These are phyloP conservation scores for Neofelis nebulosa DNA, from an alignment of 2,113 vertebrate genomes.

Conservation along the genomic window DNA sequence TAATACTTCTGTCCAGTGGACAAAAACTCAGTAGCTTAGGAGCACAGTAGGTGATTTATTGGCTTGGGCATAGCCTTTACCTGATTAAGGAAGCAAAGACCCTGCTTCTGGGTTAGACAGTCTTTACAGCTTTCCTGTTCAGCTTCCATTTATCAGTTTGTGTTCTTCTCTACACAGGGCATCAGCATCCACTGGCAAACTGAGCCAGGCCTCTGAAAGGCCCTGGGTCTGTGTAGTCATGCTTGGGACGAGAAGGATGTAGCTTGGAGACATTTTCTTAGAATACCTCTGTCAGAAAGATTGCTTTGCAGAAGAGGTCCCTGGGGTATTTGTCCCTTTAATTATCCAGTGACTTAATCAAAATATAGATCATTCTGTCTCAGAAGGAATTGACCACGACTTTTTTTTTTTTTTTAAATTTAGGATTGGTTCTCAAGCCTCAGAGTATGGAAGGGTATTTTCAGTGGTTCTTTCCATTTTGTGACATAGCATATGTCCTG, in stretches of 20 bases:
- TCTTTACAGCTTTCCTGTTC: constrained; percentile 49
- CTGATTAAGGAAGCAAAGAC: neutral
- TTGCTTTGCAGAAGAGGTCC: neutral
- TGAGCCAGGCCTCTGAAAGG: constrained; percentile 6
- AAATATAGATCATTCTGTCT: neutral
- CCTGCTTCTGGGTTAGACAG: neutral
- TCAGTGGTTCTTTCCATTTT: constrained; percentile 27
- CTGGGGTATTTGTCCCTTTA: neutral
- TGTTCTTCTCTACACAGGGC: neutral
- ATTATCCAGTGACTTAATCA: constrained; percentile 31
- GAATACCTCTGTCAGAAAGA: neutral
- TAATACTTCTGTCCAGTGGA: neutral
- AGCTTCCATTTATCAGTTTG: constrained; percentile 18
- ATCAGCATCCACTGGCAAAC: neutral
- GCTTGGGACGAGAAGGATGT: neutral
- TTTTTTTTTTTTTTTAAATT: neutral
- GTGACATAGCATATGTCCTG: constrained; percentile 44
- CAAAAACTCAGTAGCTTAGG: neutral
- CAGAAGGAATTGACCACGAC: neutral
- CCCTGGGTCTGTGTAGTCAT: neutral
- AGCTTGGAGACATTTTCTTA: neutral
- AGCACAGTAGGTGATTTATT: neutral
- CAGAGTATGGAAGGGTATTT: neutral
- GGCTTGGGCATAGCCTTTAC: neutral
- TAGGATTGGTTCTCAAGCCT: constrained; percentile 42